phyloP scores from a whole-genome alignment of 2,113 vertebrate species.

The Herpetotheres cachinnans region DNA sequence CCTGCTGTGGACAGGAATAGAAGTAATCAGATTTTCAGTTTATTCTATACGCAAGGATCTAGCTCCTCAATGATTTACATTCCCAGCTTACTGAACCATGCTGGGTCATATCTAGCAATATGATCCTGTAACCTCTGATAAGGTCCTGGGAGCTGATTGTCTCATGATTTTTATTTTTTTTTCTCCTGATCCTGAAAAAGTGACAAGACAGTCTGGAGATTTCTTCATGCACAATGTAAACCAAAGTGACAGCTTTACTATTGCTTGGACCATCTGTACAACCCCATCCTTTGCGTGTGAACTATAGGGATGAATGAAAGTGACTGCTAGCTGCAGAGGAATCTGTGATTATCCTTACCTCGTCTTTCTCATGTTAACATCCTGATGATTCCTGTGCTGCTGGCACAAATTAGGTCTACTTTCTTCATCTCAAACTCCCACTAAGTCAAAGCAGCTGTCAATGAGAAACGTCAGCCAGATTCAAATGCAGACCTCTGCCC shows the following conservation, averaged over 20 bases:
- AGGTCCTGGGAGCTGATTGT: background rate
- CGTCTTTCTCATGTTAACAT: background rate
- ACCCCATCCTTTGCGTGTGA: background rate
- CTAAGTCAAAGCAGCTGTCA: background rate
- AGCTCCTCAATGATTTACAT: background rate
- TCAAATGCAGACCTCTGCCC: background rate
- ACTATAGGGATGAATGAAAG: background rate
- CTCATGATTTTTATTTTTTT: background rate
- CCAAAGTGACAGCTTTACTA: background rate
- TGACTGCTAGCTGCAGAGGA: background rate
- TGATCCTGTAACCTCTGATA: rapidly evolving
- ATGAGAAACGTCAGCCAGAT: background rate
- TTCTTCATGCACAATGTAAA: background rate
- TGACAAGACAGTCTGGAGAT: background rate
- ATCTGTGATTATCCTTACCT: background rate
- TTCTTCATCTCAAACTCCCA: background rate
- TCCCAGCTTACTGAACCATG: background rate
- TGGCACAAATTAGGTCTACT: background rate
- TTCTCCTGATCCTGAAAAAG: background rate
- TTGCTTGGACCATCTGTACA: too few relatives aligned
- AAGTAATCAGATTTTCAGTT: background rate
- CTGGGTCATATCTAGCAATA: background rate
- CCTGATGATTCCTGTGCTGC: background rate
- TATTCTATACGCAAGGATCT: background rate
- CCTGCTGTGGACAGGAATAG: background rate